phyloP scores from a whole-genome alignment of 2,888 invertebrate genomes.

The Kuschelorhynchus macadamiae region DNA sequence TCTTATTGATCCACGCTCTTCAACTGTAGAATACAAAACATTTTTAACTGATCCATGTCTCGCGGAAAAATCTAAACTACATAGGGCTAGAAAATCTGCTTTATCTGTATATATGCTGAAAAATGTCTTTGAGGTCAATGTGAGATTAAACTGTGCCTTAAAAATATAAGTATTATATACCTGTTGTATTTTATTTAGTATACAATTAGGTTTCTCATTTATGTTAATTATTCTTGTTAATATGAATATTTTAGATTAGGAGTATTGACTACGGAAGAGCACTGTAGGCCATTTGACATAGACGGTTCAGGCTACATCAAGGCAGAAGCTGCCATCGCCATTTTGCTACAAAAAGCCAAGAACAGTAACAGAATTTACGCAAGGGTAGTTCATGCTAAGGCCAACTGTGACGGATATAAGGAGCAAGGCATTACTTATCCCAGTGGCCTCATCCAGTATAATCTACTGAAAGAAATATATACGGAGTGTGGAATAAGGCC shows the following conservation, averaged over 20 bases:
- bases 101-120: no score
- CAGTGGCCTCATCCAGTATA: constrained; percentile 72
- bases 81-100: no score
- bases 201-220: no score
- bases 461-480: constrained; percentile 76
- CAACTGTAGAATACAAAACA: no score
- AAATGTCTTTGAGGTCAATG: no score
- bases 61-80: no score
- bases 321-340: constrained; percentile 82
- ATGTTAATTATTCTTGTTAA: no score
- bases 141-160: no score
- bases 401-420: constrained; percentile 55
- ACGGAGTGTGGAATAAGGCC: constrained; percentile 77
- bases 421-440: constrained; percentile 64
- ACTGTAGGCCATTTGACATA: constrained; percentile 92
- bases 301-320: constrained; percentile 86
- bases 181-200: no score
- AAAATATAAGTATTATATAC: no score
- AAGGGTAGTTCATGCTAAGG: constrained; percentile 34
- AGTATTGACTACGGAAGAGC: constrained; percentile 86
- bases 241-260: constrained; percentile 72
- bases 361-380: constrained; percentile 66
- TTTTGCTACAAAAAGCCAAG: constrained; percentile 79
- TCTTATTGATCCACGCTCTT: no score
- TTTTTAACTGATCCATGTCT: no score